Percentiles rank a stretch among this genome's conserved stretches.
Evolutionary conservation across 1,140 invertebrate species (phyloP).

Genomic region (Drosophila paulistorum): DNA sequence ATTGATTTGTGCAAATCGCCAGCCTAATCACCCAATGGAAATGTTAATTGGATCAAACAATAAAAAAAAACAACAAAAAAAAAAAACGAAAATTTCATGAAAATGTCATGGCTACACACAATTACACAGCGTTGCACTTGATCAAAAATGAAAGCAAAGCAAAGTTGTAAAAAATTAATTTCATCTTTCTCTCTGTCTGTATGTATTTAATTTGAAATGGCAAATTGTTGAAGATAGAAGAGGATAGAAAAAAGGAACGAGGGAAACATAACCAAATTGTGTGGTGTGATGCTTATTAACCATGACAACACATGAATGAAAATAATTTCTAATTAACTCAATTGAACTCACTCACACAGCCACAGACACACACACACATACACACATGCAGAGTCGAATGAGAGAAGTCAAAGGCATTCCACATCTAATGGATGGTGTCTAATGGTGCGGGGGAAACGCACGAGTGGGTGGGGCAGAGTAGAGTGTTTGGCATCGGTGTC

Average conservation of each 20-base stretch:
- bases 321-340: slow-evolving; percentile 53
- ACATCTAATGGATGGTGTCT: slow-evolving; percentile 12
- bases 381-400: not conserved
- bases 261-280: not conserved
- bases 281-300: slow-evolving; percentile 24
- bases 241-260: too few relatives aligned
- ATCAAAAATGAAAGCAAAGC: slow-evolving; percentile 12
- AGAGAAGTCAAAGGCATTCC: not conserved
- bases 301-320: slow-evolving; percentile 45
- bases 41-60: slow-evolving; percentile 52
- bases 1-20: slow-evolving; percentile 61
- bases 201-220: slow-evolving; percentile 30
- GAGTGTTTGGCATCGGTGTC: not conserved
- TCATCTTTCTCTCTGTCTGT: not conserved
- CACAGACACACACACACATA: too few relatives aligned
- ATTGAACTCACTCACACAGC: slow-evolving; percentile 4
- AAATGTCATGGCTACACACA: slow-evolving; percentile 11
- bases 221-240: not conserved
- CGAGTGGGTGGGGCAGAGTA: not conserved
- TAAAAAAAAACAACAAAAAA: slow-evolving; percentile 9
- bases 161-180: slow-evolving; percentile 26
- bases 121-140: slow-evolving; percentile 15
- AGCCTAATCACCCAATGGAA: slow-evolving; percentile 40
- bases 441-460: not conserved
- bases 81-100: not conserved